These are phyloP conservation scores for Drosophila navojoa DNA, from an alignment of 1,140 invertebrate genomes.

Conservation along the genomic window DNA sequence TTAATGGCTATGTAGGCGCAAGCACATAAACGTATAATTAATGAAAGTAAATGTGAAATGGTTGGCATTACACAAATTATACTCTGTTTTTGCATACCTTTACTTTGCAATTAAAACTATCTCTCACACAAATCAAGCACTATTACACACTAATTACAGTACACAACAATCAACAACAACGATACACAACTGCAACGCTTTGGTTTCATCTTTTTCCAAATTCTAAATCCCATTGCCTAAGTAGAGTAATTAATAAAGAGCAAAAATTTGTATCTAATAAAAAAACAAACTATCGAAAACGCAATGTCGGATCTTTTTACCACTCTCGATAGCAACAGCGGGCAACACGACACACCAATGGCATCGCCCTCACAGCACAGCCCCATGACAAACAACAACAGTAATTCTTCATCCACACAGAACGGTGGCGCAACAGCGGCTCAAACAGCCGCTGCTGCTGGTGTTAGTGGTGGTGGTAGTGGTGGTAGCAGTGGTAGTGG, in stretches of 20 bases:
- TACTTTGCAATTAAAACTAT: conserved; percentile 28
- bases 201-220: conserved; percentile 27
- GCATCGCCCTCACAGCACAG: conserved; percentile 86
- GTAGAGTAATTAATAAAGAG: conserved; percentile 16
- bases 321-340: conserved; percentile 80
- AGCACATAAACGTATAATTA: neutral
- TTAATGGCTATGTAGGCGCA: neutral
- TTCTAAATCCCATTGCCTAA: conserved; percentile 17
- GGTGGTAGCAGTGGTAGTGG: conserved; percentile 47
- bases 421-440: conserved; percentile 58
- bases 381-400: conserved; percentile 81
- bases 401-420: conserved; percentile 63
- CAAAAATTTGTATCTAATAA: conserved; percentile 24
- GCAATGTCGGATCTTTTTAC: conserved; percentile 78
- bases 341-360: conserved; percentile 63
- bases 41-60: neutral
- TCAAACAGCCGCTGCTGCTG: conserved; percentile 38
- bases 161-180: conserved; percentile 27
- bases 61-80: neutral
- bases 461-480: conserved; percentile 33
- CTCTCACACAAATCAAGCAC: conserved; percentile 25
- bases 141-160: conserved; percentile 21
- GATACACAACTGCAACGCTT: conserved; percentile 33
- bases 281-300: conserved; percentile 32
- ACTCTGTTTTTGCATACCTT: conserved; percentile 31